phyloP scores from a whole-genome alignment of 2,113 vertebrate genomes.

The Isurus oxyrinchus region DNA sequence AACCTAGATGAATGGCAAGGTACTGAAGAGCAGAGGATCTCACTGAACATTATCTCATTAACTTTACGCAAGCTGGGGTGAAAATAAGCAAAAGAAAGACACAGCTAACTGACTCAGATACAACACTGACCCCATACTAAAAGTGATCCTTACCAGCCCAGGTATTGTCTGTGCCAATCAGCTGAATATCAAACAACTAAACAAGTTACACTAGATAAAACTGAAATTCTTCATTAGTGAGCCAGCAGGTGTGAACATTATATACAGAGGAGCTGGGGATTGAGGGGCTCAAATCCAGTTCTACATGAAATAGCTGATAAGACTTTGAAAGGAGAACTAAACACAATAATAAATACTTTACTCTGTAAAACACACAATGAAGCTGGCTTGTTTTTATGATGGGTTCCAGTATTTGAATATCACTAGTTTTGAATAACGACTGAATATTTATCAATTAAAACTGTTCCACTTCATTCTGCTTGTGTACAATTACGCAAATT shows the following conservation, averaged over 20 bases:
- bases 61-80: not conserved
- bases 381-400: not conserved
- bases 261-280: not conserved
- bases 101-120: not conserved
- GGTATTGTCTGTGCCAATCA: not conserved
- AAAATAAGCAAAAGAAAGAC: not conserved
- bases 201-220: not conserved
- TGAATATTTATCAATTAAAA: not conserved
- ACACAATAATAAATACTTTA: not conserved
- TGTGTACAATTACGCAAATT: not conserved
- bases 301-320: not conserved
- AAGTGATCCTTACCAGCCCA: not conserved
- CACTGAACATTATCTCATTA: not conserved
- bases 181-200: not conserved
- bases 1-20: not conserved
- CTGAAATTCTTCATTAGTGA: not conserved
- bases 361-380: not conserved
- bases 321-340: not conserved
- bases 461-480: not conserved
- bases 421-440: not conserved
- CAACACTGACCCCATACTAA: not conserved
- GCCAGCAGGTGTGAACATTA: not conserved
- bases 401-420: not conserved
- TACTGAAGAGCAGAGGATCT: not conserved
- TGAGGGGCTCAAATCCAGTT: not conserved